Evolutionary conservation across 2,113 vertebrate genomes (phyloP), one percentile per base, ranked within the genome.

Genomic region (Micromys minutus): DNA sequence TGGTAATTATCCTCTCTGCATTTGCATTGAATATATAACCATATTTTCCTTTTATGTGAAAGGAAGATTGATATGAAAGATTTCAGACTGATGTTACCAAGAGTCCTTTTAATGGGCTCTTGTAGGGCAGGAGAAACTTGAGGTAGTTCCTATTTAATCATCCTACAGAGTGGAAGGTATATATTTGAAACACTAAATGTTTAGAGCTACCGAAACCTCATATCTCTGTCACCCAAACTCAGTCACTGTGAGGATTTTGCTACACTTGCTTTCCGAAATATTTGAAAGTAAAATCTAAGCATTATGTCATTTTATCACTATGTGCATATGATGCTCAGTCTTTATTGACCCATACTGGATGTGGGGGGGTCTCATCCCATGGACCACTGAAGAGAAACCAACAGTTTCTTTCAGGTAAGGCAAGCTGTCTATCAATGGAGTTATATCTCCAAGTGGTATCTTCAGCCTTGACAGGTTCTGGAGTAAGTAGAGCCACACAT

Each of bases 271-370:
- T 91, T 24, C 42, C 72, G 15, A 8, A 81, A 19, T 85, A 85
- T 77, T 90, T 75, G 45, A 92, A 93, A 93, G 86, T 13, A 91
- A 90, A 93, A 90, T 84, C 77, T 93, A 79, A 89, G 50, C 47
- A 26, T 88, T 52, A 74, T 9, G 34, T 87, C 17, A 74, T 84
- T 90, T 94, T 94, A 69, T 50, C 85, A 59, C 29, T 67, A 74
- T 6, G 39, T 77, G 77, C 39, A 39, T 63, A 5, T 63, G 22
- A 39, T 39, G 15, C 10, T 63, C 26, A 63, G 26, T 45, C 57
- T 63, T 63, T 45, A 63, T 19, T 63, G 59, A 45, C 24, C 13
- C 39, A 63, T 42, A 84, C 81, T 63, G 57, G 63, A 45, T 57
- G 12, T 81, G 79, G 52, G 36, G 26, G 79, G 52, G 36, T 39